These are phyloP conservation scores for Ascaphus truei DNA, from an alignment of 2,113 vertebrate species.

Conservation along the genomic window DNA sequence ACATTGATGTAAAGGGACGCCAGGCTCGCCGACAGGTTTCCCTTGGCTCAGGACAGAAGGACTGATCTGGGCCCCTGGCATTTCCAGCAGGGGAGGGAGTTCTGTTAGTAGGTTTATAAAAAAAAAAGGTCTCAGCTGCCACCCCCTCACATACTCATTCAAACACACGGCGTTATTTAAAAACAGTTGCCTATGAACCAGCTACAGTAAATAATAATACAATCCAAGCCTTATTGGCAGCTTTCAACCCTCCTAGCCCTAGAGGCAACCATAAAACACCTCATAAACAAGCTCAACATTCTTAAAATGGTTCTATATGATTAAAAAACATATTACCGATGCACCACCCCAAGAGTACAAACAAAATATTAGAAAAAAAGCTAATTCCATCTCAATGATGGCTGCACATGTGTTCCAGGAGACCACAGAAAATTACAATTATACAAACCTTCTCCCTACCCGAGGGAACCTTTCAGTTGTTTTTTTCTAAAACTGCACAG, in stretches of 20 bases:
- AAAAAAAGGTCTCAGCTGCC: background rate
- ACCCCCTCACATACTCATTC: background rate
- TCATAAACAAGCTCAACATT: slow-evolving; percentile 25
- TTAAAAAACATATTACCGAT: too few relatives aligned
- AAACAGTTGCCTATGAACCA: background rate
- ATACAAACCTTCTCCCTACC: slow-evolving; percentile 1
- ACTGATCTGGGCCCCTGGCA: background rate
- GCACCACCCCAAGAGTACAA: background rate
- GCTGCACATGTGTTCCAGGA: slow-evolving; percentile 16
- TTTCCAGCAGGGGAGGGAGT: too few relatives aligned
- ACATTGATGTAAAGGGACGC: too few relatives aligned
- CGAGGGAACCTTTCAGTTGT: background rate
- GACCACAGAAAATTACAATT: background rate
- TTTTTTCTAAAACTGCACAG: background rate
- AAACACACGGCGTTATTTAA: background rate
- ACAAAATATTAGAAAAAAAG: slow-evolving; percentile 8
- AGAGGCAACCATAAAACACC: slow-evolving; percentile 9
- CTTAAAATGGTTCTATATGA: slow-evolving; percentile 10
- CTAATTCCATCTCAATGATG: background rate
- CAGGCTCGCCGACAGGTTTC: too few relatives aligned
- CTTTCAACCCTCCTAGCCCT: background rate
- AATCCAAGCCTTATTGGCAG: background rate
- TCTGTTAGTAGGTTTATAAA: too few relatives aligned
- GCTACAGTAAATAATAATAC: slow-evolving; percentile 11
- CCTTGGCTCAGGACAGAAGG: too few relatives aligned